Evolutionary conservation across 2,888 invertebrate species (phyloP).

Genomic region (Agrypnus murinus): DNA sequence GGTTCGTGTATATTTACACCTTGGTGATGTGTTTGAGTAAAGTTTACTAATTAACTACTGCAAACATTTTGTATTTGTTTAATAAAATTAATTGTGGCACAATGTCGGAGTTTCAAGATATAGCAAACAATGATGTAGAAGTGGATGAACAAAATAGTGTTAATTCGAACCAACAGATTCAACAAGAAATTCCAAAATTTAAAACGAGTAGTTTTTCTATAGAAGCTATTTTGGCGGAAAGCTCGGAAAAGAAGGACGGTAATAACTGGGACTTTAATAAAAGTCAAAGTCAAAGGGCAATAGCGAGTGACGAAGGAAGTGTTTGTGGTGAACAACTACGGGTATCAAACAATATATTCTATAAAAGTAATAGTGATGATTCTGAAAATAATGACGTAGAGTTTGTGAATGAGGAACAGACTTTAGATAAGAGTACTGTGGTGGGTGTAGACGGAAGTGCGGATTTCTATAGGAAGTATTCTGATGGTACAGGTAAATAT

Average conservation of each 20-base stretch:
- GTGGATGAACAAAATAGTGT: not conserved
- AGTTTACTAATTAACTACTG: too few species aligned
- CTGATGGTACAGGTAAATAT: conserved; percentile 30
- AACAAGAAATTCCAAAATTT: conserved; percentile 1
- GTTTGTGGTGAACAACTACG: conserved; percentile 8
- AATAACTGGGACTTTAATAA: conserved; percentile 2
- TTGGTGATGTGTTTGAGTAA: too few species aligned
- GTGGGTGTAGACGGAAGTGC: not conserved
- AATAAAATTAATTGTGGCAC: not conserved
- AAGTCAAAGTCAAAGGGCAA: not conserved
- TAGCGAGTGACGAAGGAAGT: not conserved
- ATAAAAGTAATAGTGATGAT: conserved; percentile 8
- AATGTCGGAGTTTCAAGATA: conserved; percentile 16
- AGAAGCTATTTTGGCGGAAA: conserved; percentile 61
- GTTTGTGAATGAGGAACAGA: conserved; percentile 39
- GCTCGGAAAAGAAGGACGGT: not conserved
- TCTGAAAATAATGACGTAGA: conserved; percentile 46
- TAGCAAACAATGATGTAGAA: not conserved
- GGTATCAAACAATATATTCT: not conserved
- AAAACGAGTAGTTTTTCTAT: conserved; percentile 62
- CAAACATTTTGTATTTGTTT: not conserved
- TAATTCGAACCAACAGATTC: not conserved
- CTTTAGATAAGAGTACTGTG: not conserved
- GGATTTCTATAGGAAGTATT: conserved; percentile 35
- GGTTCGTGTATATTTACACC: too few species aligned